These are phyloP conservation scores for Panorpa germanica DNA, from an alignment of 2,888 invertebrate species.

Conservation along the genomic window DNA sequence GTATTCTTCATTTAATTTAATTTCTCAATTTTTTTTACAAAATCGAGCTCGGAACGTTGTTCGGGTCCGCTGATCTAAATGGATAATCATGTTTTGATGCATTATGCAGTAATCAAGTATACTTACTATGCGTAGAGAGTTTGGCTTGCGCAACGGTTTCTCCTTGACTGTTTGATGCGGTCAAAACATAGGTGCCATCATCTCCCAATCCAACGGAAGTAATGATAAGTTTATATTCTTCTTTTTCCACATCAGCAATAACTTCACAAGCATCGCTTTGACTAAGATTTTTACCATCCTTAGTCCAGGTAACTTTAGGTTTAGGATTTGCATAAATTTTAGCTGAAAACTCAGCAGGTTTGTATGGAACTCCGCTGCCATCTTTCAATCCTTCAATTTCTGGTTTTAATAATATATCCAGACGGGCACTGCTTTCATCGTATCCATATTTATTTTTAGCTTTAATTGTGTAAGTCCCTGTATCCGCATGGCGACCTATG, in stretches of 20 bases:
- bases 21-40: no score
- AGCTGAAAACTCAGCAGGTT: constrained; percentile 60
- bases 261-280: constrained; percentile 25
- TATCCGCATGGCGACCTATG: constrained; percentile 49
- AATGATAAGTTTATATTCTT: constrained; percentile 43
- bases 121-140: constrained; percentile 55
- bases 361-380: constrained; percentile 52
- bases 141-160: constrained; percentile 47
- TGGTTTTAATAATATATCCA: constrained; percentile 63
- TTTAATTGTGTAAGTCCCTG: constrained; percentile 63
- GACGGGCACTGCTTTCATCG: constrained; percentile 47
- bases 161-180: constrained; percentile 60
- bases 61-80: no score
- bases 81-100: constrained; percentile 1
- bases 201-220: constrained; percentile 51
- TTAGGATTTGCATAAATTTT: constrained; percentile 77
- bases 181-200: constrained; percentile 58
- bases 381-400: constrained; percentile 62
- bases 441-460: constrained; percentile 69
- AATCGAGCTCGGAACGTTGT: no score
- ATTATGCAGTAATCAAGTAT: constrained; percentile 2
- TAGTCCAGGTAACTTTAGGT: constrained; percentile 67
- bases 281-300: constrained; percentile 22
- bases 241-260: constrained; percentile 23
- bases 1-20: no score